Conservation (phyloP, 2,888 invertebrate species). For the Calliphora vomitoria region DNA sequence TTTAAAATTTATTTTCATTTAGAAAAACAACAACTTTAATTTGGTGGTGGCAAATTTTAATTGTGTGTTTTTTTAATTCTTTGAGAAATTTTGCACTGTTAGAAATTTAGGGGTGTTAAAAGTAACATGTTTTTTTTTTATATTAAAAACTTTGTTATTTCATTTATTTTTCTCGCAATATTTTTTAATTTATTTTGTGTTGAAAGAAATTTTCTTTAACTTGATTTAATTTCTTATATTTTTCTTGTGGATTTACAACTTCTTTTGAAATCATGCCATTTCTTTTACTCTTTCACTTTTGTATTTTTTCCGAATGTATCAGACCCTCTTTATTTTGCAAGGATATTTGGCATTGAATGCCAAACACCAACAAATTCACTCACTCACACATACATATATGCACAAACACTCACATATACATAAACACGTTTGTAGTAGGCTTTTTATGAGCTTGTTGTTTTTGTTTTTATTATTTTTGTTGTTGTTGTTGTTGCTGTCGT, state of each 20-base stretch:
- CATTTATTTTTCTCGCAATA: background rate
- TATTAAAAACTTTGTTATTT: background rate
- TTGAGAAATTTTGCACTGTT: slow-evolving; percentile 23
- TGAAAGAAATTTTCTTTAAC: background rate
- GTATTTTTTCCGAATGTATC: slow-evolving; percentile 35
- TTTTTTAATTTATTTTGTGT: background rate
- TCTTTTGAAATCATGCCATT: slow-evolving; percentile 49
- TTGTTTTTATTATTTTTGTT: slow-evolving; percentile 18
- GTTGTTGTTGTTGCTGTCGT: slow-evolving; percentile 18
- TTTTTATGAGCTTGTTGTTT: slow-evolving; percentile 40
- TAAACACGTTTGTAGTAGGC: slow-evolving; percentile 59
- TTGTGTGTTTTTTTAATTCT: slow-evolving; percentile 1
- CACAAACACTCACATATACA: slow-evolving; percentile 23
- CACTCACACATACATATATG: slow-evolving; percentile 33
- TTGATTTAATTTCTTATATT: slow-evolving; percentile 1
- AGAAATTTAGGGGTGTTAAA: slow-evolving; percentile 9
- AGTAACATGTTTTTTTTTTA: background rate
- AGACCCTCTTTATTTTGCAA: slow-evolving; percentile 68
- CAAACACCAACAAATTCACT: slow-evolving; percentile 50
- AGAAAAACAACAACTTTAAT: background rate
- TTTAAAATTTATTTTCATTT: background rate
- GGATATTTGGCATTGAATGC: slow-evolving; percentile 74
- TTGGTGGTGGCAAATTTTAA: slow-evolving; percentile 51
- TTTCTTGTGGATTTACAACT: slow-evolving; percentile 27
- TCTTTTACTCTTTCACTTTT: slow-evolving; percentile 48